phyloP scores from a whole-genome alignment of 2,888 invertebrate species.

The Gerris lacustris region DNA sequence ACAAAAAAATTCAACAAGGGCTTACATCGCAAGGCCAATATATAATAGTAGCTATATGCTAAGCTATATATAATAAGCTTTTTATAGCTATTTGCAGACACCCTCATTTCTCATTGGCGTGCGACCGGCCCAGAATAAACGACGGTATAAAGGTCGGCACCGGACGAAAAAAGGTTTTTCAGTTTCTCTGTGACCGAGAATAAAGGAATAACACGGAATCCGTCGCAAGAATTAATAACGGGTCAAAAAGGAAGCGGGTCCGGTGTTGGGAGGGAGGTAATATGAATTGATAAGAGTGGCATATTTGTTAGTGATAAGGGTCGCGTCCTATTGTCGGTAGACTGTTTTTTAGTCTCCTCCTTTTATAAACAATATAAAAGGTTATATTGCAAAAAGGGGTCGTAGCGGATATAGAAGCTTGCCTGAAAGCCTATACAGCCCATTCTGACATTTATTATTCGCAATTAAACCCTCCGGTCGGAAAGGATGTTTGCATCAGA shows the following conservation, averaged over 20 bases:
- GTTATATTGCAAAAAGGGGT: slow-evolving; percentile 3
- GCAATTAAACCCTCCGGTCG: slow-evolving; percentile 3
- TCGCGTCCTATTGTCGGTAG: not conserved
- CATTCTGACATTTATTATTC: slow-evolving; percentile 1
- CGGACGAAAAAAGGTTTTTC: not conserved
- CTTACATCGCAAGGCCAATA: too few relatives aligned
- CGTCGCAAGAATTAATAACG: not conserved
- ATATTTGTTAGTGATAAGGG: slow-evolving; percentile 1
- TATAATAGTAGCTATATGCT: too few relatives aligned
- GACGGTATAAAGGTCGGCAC: not conserved
- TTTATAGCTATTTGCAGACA: too few relatives aligned
- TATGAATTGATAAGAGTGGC: slow-evolving; percentile 3
- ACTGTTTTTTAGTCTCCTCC: not conserved
- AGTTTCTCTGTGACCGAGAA: not conserved
- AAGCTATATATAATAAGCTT: too few relatives aligned
- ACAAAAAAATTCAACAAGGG: too few relatives aligned
- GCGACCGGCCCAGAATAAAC: not conserved
- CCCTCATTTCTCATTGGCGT: not conserved
- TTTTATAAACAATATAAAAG: slow-evolving; percentile 5
- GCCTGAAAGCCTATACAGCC: not conserved
- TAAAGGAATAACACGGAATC: not conserved
- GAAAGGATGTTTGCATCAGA: slow-evolving; percentile 5
- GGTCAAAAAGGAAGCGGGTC: not conserved
- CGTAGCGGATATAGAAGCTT: not conserved
- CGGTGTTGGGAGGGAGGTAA: not conserved